Conservation (phyloP, 1,140 invertebrate species). For the Pissodes strobi region DNA sequence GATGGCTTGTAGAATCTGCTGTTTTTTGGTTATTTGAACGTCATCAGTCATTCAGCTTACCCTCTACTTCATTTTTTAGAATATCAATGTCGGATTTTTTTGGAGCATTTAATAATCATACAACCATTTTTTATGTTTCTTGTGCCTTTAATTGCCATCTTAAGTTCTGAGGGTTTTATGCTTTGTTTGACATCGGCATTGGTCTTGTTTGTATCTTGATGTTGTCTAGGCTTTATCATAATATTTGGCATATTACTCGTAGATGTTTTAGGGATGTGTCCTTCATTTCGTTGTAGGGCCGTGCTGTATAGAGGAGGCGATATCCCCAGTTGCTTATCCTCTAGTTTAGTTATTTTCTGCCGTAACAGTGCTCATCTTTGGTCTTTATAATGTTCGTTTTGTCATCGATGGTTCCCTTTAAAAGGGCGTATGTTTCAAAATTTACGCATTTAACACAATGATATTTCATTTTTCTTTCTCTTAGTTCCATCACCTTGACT, state of each 20-base stretch:
- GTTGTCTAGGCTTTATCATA: not conserved
- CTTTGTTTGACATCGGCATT: not conserved
- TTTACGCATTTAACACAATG: not conserved
- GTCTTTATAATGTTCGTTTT: no score
- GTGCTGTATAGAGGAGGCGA: not conserved
- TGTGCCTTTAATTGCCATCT: not conserved
- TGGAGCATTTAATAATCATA: no score
- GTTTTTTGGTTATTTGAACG: not conserved
- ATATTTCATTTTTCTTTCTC: not conserved
- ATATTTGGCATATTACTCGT: not conserved
- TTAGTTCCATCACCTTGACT: no score
- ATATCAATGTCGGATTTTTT: not conserved
- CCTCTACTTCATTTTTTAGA: no score
- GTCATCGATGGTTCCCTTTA: no score
- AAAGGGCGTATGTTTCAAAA: not conserved
- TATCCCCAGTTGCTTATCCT: not conserved
- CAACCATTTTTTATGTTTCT: not conserved
- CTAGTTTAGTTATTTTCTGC: no score
- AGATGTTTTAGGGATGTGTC: not conserved
- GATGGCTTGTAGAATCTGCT: not conserved
- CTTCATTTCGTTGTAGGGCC: not conserved
- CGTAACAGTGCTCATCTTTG: not conserved
- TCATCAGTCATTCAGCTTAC: not conserved
- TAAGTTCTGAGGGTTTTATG: not conserved
- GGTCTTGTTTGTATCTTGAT: not conserved